Evolutionary conservation across 1,140 invertebrate genomes (phyloP).

Genomic region (Nixonia krombeini): DNA sequence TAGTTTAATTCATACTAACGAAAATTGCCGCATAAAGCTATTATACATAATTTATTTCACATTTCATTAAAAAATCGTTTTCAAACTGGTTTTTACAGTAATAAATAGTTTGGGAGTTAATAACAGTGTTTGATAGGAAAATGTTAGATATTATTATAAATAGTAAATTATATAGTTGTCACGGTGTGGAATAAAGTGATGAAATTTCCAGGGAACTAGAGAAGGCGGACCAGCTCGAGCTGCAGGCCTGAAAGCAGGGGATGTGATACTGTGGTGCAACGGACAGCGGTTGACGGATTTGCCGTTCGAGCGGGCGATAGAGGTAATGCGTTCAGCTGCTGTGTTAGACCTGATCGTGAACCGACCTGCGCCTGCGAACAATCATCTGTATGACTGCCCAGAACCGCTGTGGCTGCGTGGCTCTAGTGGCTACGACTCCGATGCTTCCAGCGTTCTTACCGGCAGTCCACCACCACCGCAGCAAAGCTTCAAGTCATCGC

Average conservation of each 20-base stretch:
- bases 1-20: too few relatives aligned
- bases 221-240: conserved; percentile 89
- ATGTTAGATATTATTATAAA: background rate
- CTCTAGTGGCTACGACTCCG: conserved; percentile 67
- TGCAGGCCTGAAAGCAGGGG: conserved; percentile 89
- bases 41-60: too few relatives aligned
- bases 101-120: too few relatives aligned
- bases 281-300: conserved; percentile 72
- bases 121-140: background rate
- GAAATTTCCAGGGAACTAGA: conserved; percentile 83
- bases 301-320: conserved; percentile 67
- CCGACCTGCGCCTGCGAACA: conserved; percentile 52
- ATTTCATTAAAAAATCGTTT: too few relatives aligned
- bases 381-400: conserved; percentile 65
- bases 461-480: conserved; percentile 56
- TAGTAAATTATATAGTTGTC: too few relatives aligned
- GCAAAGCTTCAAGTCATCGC: conserved; percentile 50
- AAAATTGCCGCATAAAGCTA: too few relatives aligned
- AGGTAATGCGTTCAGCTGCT: conserved; percentile 63
- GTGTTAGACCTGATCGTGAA: conserved; percentile 65
- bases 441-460: conserved; percentile 59
- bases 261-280: conserved; percentile 94
- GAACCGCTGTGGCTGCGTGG: conserved; percentile 63
- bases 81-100: too few relatives aligned
- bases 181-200: background rate